Evolutionary conservation across 92 coral and sea anemone species (phyloP).

Genomic region (Porites rus): DNA sequence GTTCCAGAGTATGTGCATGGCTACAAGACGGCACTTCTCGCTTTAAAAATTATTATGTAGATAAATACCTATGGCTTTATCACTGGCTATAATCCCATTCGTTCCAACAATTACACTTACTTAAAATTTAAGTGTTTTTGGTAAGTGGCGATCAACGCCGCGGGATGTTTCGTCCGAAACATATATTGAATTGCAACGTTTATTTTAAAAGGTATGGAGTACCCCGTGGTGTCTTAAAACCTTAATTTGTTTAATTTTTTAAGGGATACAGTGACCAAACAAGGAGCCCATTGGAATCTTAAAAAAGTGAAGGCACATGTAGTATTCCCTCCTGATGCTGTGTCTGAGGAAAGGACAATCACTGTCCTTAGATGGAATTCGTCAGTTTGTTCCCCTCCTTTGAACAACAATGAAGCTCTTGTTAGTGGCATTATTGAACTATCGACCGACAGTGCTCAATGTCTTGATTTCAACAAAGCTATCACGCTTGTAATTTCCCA

Average conservation of each 20-base stretch:
- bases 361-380: conserved; percentile 2
- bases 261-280: conserved; percentile 13
- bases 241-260: not conserved
- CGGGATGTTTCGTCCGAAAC: too few species aligned
- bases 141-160: too few species aligned
- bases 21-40: too few species aligned
- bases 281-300: conserved; percentile 34
- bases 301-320: not conserved
- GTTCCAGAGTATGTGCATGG: too few species aligned
- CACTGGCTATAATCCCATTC: too few species aligned
- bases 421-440: conserved; percentile 29
- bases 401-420: not conserved
- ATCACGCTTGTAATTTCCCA: conserved; percentile 4
- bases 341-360: not conserved
- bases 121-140: too few species aligned
- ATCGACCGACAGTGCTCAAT: conserved; percentile 1
- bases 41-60: too few species aligned
- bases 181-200: too few species aligned
- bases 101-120: too few species aligned
- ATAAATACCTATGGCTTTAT: too few species aligned
- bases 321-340: conserved; percentile 24
- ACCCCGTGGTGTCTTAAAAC: too few species aligned
- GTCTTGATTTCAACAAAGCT: not conserved
- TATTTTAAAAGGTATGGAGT: too few species aligned
- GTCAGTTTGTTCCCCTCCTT: not conserved